Conservation (phyloP, 2,888 invertebrate genomes). For the Sinopyrophorus schimmeli region DNA sequence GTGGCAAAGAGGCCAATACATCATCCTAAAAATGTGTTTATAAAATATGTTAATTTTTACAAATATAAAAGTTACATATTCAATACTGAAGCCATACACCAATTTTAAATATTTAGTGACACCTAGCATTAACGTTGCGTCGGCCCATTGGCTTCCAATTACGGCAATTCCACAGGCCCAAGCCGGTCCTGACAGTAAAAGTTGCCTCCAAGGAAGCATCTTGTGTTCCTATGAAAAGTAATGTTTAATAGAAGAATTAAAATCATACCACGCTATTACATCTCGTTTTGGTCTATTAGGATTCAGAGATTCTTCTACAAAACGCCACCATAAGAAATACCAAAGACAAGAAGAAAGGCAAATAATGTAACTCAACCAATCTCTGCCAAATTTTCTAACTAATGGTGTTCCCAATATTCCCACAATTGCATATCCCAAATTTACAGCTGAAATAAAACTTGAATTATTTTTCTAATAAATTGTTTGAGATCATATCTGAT, state of each 20-base stretch:
- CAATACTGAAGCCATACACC: conserved; percentile 63
- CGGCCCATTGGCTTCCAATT: conserved; percentile 64
- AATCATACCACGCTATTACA: conserved; percentile 40
- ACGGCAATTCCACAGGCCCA: conserved; percentile 64
- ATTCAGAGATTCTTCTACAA: conserved; percentile 60
- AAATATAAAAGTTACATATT: conserved; percentile 54
- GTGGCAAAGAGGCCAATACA: conserved; percentile 60
- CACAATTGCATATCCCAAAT: conserved; percentile 61
- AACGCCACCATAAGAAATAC: conserved; percentile 62
- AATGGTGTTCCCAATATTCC: conserved; percentile 60
- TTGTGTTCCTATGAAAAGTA: conserved; percentile 48
- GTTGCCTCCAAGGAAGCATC: conserved; percentile 59
- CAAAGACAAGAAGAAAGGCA: conserved; percentile 57
- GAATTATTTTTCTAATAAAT: neutral
- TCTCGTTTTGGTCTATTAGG: conserved; percentile 55
- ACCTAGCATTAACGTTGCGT: conserved; percentile 61
- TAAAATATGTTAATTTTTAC: conserved; percentile 5
- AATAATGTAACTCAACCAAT: conserved; percentile 60
- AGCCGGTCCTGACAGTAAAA: conserved; percentile 60
- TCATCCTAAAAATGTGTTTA: conserved; percentile 55
- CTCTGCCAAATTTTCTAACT: conserved; percentile 58
- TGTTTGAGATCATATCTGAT: neutral
- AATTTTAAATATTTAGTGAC: conserved; percentile 63
- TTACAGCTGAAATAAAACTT: conserved; percentile 55
- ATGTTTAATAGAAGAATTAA: conserved; percentile 1